Conservation (phyloP, 2,113 vertebrate species). For the Oenanthe melanoleuca region DNA sequence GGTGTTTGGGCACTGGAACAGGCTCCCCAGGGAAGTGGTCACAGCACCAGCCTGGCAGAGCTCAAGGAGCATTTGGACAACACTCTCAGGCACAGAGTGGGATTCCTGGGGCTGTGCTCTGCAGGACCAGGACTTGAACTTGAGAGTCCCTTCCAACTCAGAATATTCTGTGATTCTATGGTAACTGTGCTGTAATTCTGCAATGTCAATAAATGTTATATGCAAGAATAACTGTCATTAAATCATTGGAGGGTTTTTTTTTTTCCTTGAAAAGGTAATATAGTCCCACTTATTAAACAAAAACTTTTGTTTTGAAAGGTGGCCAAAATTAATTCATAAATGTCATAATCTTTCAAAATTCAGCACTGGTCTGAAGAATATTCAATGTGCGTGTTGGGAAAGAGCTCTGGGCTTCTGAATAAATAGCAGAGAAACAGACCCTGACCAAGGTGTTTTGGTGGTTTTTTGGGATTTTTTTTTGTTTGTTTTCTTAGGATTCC, state of each 20-base stretch:
- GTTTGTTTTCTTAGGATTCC: neutral
- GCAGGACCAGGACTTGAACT: neutral
- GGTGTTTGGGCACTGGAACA: neutral
- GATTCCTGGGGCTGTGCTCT: neutral
- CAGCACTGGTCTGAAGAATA: neutral
- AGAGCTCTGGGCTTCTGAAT: neutral
- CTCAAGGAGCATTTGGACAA: neutral
- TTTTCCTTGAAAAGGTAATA: neutral
- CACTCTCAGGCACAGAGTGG: neutral
- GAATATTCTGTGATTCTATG: neutral
- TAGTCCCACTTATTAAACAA: neutral
- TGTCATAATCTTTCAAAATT: neutral
- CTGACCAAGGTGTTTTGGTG: neutral
- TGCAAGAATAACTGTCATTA: neutral
- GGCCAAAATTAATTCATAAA: neutral
- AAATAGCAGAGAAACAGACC: neutral
- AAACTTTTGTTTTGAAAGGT: neutral
- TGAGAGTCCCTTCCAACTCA: neutral
- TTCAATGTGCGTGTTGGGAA: neutral
- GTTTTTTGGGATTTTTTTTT: fast-evolving
- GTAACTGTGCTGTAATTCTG: neutral
- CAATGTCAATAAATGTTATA: neutral
- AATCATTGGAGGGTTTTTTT: neutral
- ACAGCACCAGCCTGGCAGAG: neutral
- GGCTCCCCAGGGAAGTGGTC: neutral